A percentile compares a stretch with the other conserved stretches of the same genome.
Conservation (phyloP, 2,797 vertebrate genomes). For the Centroberyx gerrardi region DNA sequence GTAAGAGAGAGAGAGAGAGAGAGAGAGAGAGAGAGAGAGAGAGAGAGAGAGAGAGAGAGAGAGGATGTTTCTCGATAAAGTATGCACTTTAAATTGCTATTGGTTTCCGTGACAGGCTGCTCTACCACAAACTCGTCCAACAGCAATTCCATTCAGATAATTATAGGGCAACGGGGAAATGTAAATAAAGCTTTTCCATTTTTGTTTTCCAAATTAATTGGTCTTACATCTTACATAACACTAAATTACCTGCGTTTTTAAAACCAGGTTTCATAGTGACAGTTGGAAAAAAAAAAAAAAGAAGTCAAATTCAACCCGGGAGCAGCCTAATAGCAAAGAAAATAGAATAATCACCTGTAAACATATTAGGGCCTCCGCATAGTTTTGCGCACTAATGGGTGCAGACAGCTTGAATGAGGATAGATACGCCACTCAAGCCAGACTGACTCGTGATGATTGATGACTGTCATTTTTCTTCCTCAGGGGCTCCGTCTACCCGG, state of each 20-base stretch:
- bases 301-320: constrained; percentile 62
- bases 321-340: constrained; percentile 65
- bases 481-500: constrained; percentile 38
- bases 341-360: constrained; percentile 61
- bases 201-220: constrained; percentile 26
- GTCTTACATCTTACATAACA: constrained; percentile 61
- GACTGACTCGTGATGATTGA: constrained; percentile 77
- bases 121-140: not conserved
- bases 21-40: not conserved
- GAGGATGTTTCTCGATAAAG: not conserved
- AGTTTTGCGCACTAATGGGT: constrained; percentile 75
- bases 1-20: not conserved
- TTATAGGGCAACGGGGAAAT: constrained; percentile 35
- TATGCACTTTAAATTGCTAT: not conserved
- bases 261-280: constrained; percentile 21
- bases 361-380: constrained; percentile 58
- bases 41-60: not conserved
- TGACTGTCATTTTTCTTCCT: constrained; percentile 71
- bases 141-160: not conserved
- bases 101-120: not conserved
- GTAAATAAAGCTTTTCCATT: constrained; percentile 66
- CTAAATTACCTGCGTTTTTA: constrained; percentile 63
- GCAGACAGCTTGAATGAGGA: constrained; percentile 83
- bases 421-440: constrained; percentile 77
- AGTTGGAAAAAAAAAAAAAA: constrained; percentile 3